Evolutionary conservation across 2,797 vertebrate species (phyloP).

Genomic region (Ctenopoma multispine): DNA sequence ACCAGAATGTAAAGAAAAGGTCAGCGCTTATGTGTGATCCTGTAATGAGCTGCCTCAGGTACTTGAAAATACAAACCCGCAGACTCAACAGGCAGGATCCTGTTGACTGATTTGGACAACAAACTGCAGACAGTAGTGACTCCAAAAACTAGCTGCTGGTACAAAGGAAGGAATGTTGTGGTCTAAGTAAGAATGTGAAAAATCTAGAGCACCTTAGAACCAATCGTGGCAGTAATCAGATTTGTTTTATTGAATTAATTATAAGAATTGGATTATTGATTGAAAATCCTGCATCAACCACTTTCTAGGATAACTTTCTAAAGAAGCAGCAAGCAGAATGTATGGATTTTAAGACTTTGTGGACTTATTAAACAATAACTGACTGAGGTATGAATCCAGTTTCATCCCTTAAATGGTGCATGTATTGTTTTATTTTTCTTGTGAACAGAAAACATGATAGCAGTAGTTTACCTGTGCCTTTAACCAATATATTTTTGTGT

Average conservation of each 20-base stretch:
- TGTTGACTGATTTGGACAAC: background rate
- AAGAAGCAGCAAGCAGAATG: background rate
- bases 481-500: background rate
- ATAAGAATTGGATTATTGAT: background rate
- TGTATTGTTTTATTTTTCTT: background rate
- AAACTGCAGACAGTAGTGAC: background rate
- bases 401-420: background rate
- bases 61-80: background rate
- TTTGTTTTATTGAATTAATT: too few species aligned
- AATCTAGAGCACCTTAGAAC: background rate
- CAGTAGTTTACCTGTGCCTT: conserved; percentile 4
- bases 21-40: background rate
- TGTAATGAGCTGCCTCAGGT: background rate
- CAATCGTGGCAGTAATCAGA: background rate
- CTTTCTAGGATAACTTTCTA: background rate
- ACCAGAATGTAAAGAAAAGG: conserved; percentile 9
- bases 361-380: too few species aligned
- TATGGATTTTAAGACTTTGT: background rate
- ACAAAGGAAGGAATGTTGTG: background rate
- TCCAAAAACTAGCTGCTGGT: background rate
- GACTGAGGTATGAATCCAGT: background rate
- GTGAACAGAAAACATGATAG: background rate
- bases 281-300: background rate
- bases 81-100: conserved; percentile 22
- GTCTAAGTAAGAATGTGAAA: background rate